phyloP scores from a whole-genome alignment of 2,113 vertebrate species.

The Pipa parva region DNA sequence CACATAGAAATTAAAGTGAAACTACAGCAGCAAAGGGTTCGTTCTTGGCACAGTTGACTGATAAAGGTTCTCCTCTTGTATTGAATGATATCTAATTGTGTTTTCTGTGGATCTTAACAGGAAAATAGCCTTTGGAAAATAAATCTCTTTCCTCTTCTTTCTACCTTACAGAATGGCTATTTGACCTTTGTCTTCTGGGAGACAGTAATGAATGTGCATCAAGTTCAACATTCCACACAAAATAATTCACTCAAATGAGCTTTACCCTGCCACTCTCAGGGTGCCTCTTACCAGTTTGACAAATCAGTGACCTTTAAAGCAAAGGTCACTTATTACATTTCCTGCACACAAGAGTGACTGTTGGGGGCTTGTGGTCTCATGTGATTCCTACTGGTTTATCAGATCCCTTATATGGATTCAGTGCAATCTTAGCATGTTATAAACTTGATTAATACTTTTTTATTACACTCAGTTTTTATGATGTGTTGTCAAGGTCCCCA shows the following conservation, averaged over 20 bases:
- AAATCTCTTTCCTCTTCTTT: constrained; percentile 8
- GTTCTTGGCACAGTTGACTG: background rate
- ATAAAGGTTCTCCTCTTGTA: constrained; percentile 1
- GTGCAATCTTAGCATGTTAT: constrained; percentile 8
- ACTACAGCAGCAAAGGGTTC: background rate
- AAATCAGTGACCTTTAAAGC: constrained; percentile 8
- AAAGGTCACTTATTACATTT: constrained; percentile 34
- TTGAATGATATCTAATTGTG: constrained; percentile 9
- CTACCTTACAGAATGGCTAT: constrained; percentile 23
- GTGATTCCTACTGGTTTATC: constrained; percentile 13
- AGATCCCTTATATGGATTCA: constrained; percentile 11
- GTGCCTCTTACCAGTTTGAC: constrained; percentile 13
- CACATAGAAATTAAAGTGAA: no score
- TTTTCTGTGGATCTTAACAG: constrained; percentile 18
- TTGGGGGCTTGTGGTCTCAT: constrained; percentile 5
- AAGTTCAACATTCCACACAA: constrained; percentile 34
- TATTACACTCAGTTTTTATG: constrained; percentile 7
- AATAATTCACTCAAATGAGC: constrained; percentile 42
- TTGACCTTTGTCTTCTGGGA: constrained; percentile 10
- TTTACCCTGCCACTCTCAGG: constrained; percentile 17
- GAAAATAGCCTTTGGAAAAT: constrained; percentile 10
- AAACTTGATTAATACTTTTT: constrained; percentile 27
- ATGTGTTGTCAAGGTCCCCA: background rate
- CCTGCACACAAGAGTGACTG: background rate
- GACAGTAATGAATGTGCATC: constrained; percentile 23